These are phyloP conservation scores for Alaudala cheleensis DNA, from an alignment of 2,113 vertebrate genomes.

Conservation along the genomic window DNA sequence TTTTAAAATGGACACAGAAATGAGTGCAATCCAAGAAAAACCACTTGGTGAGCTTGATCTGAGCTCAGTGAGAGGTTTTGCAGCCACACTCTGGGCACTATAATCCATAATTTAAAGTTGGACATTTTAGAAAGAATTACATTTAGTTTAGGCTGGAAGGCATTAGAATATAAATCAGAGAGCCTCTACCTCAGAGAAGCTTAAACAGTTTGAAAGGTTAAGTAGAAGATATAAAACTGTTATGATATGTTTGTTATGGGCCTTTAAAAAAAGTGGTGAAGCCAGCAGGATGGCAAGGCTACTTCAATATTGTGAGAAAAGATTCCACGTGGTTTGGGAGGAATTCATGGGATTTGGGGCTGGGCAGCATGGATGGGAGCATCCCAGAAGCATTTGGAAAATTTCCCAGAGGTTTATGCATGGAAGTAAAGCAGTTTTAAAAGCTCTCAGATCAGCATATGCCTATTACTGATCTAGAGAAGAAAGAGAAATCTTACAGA, in stretches of 20 bases:
- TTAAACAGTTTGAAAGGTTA: slow-evolving; percentile 53
- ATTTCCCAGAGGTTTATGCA: neutral
- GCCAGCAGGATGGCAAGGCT: neutral
- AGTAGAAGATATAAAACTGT: slow-evolving; percentile 41
- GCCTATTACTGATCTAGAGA: neutral
- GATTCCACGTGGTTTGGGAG: neutral
- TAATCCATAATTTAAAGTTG: slow-evolving; percentile 29
- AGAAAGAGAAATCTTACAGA: neutral
- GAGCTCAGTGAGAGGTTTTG: neutral
- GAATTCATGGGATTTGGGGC: neutral
- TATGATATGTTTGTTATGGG: slow-evolving; percentile 20
- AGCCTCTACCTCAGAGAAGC: neutral
- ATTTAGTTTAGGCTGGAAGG: slow-evolving; percentile 25
- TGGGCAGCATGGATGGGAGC: neutral
- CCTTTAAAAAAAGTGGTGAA: neutral
- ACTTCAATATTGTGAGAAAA: neutral
- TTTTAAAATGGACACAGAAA: neutral
- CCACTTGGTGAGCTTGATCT: neutral
- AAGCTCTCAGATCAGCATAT: neutral
- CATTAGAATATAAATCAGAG: slow-evolving; percentile 35
- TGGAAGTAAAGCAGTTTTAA: neutral
- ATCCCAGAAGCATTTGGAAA: neutral
- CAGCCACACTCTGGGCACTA: neutral
- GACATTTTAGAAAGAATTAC: slow-evolving; percentile 35
- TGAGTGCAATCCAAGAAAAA: neutral